Base-by-base conservation (phyloP, 2,888 invertebrate species). In the Oligia fasciuncula region DNA sequence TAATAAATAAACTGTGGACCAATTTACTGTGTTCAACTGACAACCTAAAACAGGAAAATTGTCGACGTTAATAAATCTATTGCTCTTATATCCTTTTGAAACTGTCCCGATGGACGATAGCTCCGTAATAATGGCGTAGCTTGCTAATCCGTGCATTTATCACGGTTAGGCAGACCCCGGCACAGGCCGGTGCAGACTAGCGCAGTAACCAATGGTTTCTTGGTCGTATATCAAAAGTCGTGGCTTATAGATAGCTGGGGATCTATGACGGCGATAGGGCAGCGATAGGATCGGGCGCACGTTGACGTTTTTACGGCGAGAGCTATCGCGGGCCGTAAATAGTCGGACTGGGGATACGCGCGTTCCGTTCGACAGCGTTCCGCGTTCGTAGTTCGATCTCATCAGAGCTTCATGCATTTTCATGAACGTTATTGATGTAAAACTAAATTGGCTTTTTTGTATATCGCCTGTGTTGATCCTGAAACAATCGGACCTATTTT, bases 291-390 rank as follows among this genome's bases (percentile, higher is more conserved):
- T 88, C 90, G 91, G 88, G 91, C 91, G 89, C 90, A 91, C 93
- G 95, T 92, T 94, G 95, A 95, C 95, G 94, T 94, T 95, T 96
- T 96, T 96, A 96, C 92, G 91, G 94, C 93, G 77, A 85, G 85
- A 93, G 94, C 95, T 96, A 95, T 93, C 92, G 91, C 86, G 84
- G 83, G 83, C 91, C 90, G 94, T 95, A 95, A 95, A 95, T 94
- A 92, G 73, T 65, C 49, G 43, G 17, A 92, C 87, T 79, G 80
- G 90, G 92, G 90, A 92, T 93, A 84, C 67, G 68, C 63, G 87
- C 90, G 88, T 88, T 89, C 84, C 86, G 88, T 84, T 87, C 89
- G 89, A 89, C 75, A 54, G 89, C 87, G 90, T 91, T 83, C 86
- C 70, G 80, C 74, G 68, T 84, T 79, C 81, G 76, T 86, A 88